Base-by-base conservation (phyloP, 1,140 invertebrate genomes). In the Drosophila sechellia region DNA sequence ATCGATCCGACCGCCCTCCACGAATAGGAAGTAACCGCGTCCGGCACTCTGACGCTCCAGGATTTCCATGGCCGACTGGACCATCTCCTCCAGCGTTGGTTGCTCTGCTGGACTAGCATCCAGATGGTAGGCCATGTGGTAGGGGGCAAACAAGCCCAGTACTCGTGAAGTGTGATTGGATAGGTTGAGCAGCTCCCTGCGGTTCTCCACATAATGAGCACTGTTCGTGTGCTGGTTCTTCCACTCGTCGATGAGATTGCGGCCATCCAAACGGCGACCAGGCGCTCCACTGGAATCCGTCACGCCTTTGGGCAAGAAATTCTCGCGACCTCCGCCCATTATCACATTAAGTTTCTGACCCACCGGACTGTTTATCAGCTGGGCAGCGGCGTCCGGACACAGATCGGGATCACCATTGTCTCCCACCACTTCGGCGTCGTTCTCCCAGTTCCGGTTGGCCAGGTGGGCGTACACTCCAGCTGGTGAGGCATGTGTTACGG, bases 401-500 rank as follows among this genome's bases (percentile, higher is more conserved):
- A 83, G 75, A 0, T 84, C 77, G 43, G 54, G 84, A 64, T 20
- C 66, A 13, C 89, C 92, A 42, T 81, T 81, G 3, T 77, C 90
- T 0, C 53, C 68, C 45, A 77, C 27, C n/a, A 96, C 93, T 45
- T 95, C 94, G 0, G 92, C 93, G 85, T 97, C 95, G 74, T 93
- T 94, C 92, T 97, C 96, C 96, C 96, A 97, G 75, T 96, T 93
- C 40, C 97, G 93, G 77, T 95, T 93, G 1, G 96, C 93, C 1
- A 94, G 93, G 77, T 96, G 95, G 0, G 97, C 96, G 92, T 96
- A 98, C 3, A 93, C 92, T 5, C 93, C 93, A 0, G 95, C 94
- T 0, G 96, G 96, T 0, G 96, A 96, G 4, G 96, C 96, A 79
- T 97, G 96, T 0, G 96, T 97, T 1, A 97, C 93, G 25, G 96